Base-by-base conservation (phyloP, 1,140 invertebrate species). In the Eubasilissa regina region DNA sequence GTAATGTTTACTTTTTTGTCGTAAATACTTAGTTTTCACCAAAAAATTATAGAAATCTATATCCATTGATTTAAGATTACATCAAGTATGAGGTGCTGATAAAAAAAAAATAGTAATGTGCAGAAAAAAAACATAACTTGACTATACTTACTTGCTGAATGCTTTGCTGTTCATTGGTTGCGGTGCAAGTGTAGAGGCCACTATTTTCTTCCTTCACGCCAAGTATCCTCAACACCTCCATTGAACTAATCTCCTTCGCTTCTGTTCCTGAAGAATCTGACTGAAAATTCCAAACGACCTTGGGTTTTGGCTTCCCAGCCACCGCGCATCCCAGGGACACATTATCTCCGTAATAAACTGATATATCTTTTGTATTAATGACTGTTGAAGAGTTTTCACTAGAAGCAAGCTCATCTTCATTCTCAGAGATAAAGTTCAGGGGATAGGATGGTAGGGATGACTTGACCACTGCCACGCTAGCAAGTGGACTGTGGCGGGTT, bases 231-330 rank as follows among this genome's bases (percentile, higher is more conserved):
- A 77, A 73, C 44, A 83, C 70, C 60, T 83, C 82, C 82, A 83
- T 83, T 1, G 82, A 83, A 47, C 66, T 83, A 35, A 83, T 81
- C 53, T 83, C 79, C 64, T 81, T 83, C 4, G 58, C 70, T 25
- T 76, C 51, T n/a, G 13, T 47, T 11, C 72, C 73, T 17, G 55
- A 72, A 0, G 35, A 44, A 72, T 83, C 79, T 3, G 81, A 70
- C 47, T 78, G 56, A 35, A 80, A 83, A 66, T 78, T 80, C 81
- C 81, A 83, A 12, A 75, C 58, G n/a, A 83, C 82, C 53, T 83
- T 83, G 8, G 82, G 76, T 68, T 83, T 83, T 4, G 82, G 82
- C 55, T 73, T 72, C 4, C 82, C 82, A 13, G 64, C 56, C 1
- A 83, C 74, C 7, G 79, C 82, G 64, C 82, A 83, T 13, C 73